Conservation (phyloP, 2,888 invertebrate genomes). For the Chymomyza procnemis region DNA sequence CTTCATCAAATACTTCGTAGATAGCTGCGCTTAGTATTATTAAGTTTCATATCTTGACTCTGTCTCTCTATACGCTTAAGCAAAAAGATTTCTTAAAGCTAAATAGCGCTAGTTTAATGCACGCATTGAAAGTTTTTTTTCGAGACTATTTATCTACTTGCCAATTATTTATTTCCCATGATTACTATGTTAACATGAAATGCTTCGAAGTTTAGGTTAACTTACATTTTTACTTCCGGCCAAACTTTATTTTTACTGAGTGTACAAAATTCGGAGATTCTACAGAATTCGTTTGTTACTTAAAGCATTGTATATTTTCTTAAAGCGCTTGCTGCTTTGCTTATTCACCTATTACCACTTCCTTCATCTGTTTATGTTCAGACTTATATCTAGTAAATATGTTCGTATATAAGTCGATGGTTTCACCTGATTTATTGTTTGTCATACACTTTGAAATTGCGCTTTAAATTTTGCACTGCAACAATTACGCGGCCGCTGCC, state of each 20-base stretch:
- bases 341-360: constrained; percentile 71
- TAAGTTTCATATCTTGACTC: no score
- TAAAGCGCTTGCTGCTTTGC: constrained; percentile 26
- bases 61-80: no score
- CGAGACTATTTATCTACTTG: no score
- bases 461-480: constrained; percentile 69
- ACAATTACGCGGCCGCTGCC: constrained; percentile 67
- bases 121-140: no score
- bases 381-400: constrained; percentile 38
- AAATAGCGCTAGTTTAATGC: no score
- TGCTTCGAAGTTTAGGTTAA: no score
- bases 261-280: neutral
- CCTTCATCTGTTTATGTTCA: constrained; percentile 33
- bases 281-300: constrained; percentile 30
- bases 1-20: no score
- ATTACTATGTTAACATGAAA: no score
- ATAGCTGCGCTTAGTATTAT: no score
- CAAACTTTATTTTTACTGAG: neutral
- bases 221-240: neutral
- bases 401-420: constrained; percentile 45
- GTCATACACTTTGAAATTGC: constrained; percentile 70
- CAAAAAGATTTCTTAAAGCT: no score
- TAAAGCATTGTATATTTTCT: neutral
- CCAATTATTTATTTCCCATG: no score
- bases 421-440: constrained; percentile 70